phyloP scores from a whole-genome alignment of 2,113 vertebrate genomes.

The Rhombomys opimus region DNA sequence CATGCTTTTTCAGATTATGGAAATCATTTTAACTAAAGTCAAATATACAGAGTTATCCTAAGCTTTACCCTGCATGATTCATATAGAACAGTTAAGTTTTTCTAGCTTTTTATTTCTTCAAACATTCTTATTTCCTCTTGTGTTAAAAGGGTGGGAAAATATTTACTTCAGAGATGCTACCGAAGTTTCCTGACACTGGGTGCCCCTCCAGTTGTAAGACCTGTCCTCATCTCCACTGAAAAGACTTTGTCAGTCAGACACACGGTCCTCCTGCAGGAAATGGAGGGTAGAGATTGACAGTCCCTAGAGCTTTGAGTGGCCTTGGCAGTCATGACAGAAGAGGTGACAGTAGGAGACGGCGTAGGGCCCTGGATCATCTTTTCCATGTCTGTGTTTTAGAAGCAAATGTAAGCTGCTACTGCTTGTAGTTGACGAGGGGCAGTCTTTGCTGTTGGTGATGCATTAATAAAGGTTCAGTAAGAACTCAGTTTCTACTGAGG shows the following conservation, averaged over 20 bases:
- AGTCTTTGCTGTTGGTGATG: background rate
- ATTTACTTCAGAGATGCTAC: background rate
- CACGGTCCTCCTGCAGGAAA: background rate
- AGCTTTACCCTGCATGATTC: background rate
- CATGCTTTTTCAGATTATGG: background rate
- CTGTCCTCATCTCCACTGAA: background rate
- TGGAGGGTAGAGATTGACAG: background rate
- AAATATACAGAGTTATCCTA: background rate
- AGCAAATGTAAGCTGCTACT: background rate
- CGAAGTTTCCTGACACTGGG: background rate
- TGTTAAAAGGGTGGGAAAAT: slow-evolving; percentile 14
- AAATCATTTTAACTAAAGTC: background rate
- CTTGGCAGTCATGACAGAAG: background rate
- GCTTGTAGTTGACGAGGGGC: background rate
- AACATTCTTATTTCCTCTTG: background rate
- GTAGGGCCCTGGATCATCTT: background rate
- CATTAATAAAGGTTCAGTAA: background rate
- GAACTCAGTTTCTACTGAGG: background rate
- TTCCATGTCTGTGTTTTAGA: background rate
- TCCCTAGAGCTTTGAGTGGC: background rate
- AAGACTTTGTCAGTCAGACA: background rate
- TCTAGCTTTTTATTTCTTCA: background rate
- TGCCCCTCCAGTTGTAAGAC: background rate
- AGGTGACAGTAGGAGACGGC: background rate
- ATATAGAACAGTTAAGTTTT: background rate